Percentiles rank a stretch among this genome's conserved stretches.
Evolutionary conservation across 2,888 invertebrate species (phyloP).

Genomic region (Apomyelois bistriatella): DNA sequence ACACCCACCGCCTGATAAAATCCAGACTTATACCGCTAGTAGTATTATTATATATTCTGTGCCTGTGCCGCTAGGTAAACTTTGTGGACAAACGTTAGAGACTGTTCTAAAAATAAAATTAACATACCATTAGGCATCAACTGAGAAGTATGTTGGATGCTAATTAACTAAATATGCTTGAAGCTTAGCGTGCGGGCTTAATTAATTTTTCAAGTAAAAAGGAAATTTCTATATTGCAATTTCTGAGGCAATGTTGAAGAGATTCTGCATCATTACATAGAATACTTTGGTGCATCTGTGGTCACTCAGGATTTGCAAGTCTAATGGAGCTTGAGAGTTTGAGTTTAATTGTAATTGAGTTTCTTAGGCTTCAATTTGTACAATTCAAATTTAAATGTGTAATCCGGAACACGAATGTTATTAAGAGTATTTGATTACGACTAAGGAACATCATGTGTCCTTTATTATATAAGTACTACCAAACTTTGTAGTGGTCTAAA

Average conservation of each 20-base stretch:
- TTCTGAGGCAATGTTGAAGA: neutral
- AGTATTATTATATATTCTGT: too few relatives aligned
- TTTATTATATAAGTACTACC: too few relatives aligned
- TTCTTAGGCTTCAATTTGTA: neutral
- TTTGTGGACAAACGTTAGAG: too few relatives aligned
- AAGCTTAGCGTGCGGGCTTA: too few relatives aligned
- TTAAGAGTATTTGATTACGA: too few relatives aligned
- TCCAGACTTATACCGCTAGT: too few relatives aligned
- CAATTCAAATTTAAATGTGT: neutral
- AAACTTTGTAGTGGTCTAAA: too few relatives aligned
- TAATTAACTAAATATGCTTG: neutral
- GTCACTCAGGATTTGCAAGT: constrained; percentile 1
- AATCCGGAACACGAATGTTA: too few relatives aligned
- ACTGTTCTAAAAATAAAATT: neutral
- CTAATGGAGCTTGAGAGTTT: neutral
- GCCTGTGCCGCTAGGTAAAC: too few relatives aligned
- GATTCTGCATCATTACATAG: neutral
- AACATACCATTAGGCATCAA: neutral
- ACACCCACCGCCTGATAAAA: too few relatives aligned
- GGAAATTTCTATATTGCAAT: neutral
- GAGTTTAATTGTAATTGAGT: neutral
- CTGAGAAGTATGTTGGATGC: neutral
- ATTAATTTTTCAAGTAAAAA: neutral
- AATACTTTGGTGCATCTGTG: constrained; percentile 4
- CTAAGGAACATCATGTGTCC: too few relatives aligned